phyloP scores from a whole-genome alignment of 2,888 invertebrate genomes.

The Mythimna impura region DNA sequence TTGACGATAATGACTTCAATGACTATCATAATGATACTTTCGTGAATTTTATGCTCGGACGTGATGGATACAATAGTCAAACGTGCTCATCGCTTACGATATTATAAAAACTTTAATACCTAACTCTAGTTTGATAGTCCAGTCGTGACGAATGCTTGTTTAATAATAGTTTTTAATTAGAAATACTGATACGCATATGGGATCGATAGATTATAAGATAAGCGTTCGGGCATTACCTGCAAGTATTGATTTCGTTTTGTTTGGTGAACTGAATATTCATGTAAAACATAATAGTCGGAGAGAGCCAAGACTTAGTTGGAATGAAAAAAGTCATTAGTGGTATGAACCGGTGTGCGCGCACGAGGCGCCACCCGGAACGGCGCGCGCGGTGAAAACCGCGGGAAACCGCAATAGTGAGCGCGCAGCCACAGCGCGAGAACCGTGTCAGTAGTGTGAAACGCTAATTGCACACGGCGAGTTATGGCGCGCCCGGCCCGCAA shows the following conservation, averaged over 20 bases:
- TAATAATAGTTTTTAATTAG: conserved; percentile 52
- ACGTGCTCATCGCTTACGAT: conserved; percentile 63
- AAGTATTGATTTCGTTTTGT: conserved; percentile 34
- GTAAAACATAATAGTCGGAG: conserved; percentile 67
- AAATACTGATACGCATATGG: conserved; percentile 56
- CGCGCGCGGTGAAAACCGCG: conserved; percentile 88
- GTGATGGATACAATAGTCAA: conserved; percentile 64
- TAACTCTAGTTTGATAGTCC: conserved; percentile 48
- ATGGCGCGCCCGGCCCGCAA: conserved; percentile 77
- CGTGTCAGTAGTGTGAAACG: conserved; percentile 90
- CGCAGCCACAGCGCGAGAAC: conserved; percentile 83
- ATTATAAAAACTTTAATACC: conserved; percentile 51
- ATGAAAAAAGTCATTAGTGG: conserved; percentile 81
- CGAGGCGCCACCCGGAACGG: conserved; percentile 89
- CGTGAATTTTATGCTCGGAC: conserved; percentile 65
- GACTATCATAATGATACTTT: conserved; percentile 65
- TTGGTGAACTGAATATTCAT: conserved; percentile 47
- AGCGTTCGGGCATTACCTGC: conserved; percentile 20
- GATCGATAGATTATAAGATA: conserved; percentile 46
- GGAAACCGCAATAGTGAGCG: conserved; percentile 88
- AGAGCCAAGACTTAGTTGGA: conserved; percentile 72
- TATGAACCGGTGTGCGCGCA: conserved; percentile 81
- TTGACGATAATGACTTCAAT: conserved; percentile 64
- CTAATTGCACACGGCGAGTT: conserved; percentile 85
- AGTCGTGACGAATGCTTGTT: conserved; percentile 60